Conservation (phyloP, 92 coral and sea anemone genomes). For the Palythoa heliodiscus region DNA sequence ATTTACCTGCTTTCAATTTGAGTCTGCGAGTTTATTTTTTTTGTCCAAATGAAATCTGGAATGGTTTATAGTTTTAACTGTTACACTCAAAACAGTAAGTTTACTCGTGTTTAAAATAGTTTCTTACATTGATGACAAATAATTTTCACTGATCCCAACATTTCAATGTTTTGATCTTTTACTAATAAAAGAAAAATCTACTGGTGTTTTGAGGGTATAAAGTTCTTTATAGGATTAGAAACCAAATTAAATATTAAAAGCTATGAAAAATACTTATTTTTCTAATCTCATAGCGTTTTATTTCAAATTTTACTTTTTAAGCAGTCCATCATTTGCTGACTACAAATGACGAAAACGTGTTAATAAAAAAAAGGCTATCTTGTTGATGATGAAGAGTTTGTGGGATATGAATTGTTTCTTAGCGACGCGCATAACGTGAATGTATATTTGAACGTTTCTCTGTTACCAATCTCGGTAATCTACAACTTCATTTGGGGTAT, state of each 20-base stretch:
- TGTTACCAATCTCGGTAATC: too few relatives aligned
- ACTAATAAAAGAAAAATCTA: not conserved
- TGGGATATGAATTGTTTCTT: not conserved
- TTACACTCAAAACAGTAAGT: not conserved
- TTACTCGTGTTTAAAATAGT: not conserved
- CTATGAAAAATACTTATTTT: too few relatives aligned
- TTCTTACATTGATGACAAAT: not conserved
- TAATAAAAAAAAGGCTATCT: not conserved
- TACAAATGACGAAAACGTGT: not conserved
- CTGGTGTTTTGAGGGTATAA: too few relatives aligned
- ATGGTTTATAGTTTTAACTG: too few relatives aligned
- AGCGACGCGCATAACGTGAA: not conserved
- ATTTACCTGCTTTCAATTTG: too few relatives aligned
- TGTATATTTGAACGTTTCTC: too few relatives aligned
- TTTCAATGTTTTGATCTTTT: constrained; percentile 26
- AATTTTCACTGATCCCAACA: constrained; percentile 28
- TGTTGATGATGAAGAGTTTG: not conserved
- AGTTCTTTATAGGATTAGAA: not conserved
- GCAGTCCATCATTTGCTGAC: not conserved
- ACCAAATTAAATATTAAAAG: not conserved
- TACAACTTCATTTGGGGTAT: too few relatives aligned
- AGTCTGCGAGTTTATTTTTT: too few relatives aligned
- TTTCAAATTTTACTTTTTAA: not conserved
- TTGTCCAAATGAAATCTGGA: too few relatives aligned
- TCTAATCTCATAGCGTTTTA: not conserved